A percentile compares a stretch with the other conserved stretches of the same genome.
Evolutionary conservation across 2,888 invertebrate species (phyloP).

Genomic region (Orgyia antiqua): DNA sequence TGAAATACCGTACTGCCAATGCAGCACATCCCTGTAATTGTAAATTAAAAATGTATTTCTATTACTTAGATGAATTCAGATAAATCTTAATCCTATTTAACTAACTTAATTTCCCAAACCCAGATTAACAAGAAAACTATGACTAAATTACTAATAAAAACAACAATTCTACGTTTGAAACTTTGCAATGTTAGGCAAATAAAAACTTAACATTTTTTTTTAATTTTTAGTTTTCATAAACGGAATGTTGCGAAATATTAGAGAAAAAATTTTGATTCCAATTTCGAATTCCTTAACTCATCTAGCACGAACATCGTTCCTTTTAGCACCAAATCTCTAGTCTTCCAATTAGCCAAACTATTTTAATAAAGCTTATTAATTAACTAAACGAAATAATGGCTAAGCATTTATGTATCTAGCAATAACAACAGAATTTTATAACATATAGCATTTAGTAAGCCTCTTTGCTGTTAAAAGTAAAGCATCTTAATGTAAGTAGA

Average conservation of each 20-base stretch:
- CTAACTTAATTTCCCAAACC: slow-evolving; percentile 76
- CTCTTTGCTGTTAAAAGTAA: slow-evolving; percentile 62
- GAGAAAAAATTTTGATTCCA: slow-evolving; percentile 41
- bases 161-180: slow-evolving; percentile 68
- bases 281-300: slow-evolving; percentile 40
- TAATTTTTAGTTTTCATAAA: slow-evolving; percentile 33
- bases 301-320: slow-evolving; percentile 56
- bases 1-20: slow-evolving; percentile 56
- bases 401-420: slow-evolving; percentile 74
- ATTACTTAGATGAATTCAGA: slow-evolving; percentile 73
- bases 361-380: slow-evolving; percentile 68
- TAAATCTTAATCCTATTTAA: slow-evolving; percentile 70
- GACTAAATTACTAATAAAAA: slow-evolving; percentile 69
- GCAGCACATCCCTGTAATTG: slow-evolving; percentile 77
- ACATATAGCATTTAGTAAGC: slow-evolving; percentile 72
- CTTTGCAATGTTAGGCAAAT: slow-evolving; percentile 70
- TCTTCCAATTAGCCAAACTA: slow-evolving; percentile 73
- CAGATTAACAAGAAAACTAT: slow-evolving; percentile 74
- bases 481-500: slow-evolving; percentile 39
- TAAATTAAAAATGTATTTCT: slow-evolving; percentile 69
- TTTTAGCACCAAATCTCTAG: slow-evolving; percentile 76
- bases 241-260: slow-evolving; percentile 69
- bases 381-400: slow-evolving; percentile 70
- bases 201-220: slow-evolving; percentile 69
- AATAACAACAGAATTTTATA: slow-evolving; percentile 76